Evolutionary conservation across 2,888 invertebrate genomes (phyloP).

Genomic region (Rhamphomyia laevipes): DNA sequence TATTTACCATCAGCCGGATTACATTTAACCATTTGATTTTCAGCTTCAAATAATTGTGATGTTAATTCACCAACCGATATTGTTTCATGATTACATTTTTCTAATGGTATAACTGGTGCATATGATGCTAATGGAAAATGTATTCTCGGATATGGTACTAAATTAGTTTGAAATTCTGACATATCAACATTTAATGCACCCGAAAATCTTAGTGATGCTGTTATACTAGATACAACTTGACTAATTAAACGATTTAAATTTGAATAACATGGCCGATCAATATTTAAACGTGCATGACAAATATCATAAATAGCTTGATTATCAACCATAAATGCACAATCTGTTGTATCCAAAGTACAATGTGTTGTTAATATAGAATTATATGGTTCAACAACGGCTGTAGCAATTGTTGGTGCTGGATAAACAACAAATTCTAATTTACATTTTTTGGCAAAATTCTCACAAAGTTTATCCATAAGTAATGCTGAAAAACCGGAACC

Average conservation of each 20-base stretch:
- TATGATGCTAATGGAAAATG: conserved; percentile 72
- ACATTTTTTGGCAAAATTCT: conserved; percentile 74
- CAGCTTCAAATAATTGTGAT: conserved; percentile 71
- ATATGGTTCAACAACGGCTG: conserved; percentile 85
- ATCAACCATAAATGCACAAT: conserved; percentile 85
- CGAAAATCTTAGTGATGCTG: conserved; percentile 70
- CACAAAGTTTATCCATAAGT: conserved; percentile 68
- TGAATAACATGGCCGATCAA: conserved; percentile 49
- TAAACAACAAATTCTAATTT: conserved; percentile 52
- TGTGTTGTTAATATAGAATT: conserved; percentile 82
- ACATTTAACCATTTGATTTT: conserved; percentile 79
- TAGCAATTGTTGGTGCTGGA: conserved; percentile 51
- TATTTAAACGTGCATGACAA: conserved; percentile 49
- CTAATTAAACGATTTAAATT: conserved; percentile 52
- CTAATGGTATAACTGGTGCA: conserved; percentile 59
- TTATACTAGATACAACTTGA: conserved; percentile 66
- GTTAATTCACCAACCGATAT: conserved; percentile 73
- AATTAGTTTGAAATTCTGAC: conserved; percentile 77
- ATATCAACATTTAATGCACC: conserved; percentile 77
- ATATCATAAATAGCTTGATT: conserved; percentile 87
- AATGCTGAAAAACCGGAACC: conserved; percentile 77
- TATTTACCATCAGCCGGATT: conserved; percentile 68
- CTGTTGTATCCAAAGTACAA: conserved; percentile 68
- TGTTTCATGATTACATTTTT: conserved; percentile 60
- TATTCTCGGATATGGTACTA: conserved; percentile 78